Evolutionary conservation across 2,797 vertebrate genomes (phyloP).

Genomic region (Periparus ater): DNA sequence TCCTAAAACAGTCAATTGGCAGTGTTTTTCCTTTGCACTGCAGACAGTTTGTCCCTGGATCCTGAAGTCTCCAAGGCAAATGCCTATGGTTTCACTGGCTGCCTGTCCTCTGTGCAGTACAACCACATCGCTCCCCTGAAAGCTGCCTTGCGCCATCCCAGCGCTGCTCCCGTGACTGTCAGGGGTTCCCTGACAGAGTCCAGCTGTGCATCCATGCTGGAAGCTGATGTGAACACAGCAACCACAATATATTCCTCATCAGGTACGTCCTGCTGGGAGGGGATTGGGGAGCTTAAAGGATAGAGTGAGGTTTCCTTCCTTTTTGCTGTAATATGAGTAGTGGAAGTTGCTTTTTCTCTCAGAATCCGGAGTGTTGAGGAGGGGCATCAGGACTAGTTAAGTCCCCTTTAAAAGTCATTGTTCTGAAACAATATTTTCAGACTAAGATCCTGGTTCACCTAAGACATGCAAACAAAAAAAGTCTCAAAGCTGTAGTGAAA

Average conservation of each 20-base stretch:
- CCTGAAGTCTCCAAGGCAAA: constrained; percentile 85
- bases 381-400: background rate
- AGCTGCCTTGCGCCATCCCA: constrained; percentile 87
- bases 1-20: background rate
- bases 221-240: constrained; percentile 78
- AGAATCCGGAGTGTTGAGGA: background rate
- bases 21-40: background rate
- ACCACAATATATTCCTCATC: constrained; percentile 85
- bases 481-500: background rate
- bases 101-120: constrained; percentile 93
- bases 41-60: constrained; percentile 81
- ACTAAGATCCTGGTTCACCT: background rate
- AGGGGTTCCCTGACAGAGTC: constrained; percentile 85
- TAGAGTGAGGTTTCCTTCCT: background rate
- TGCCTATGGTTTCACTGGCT: constrained; percentile 88
- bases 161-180: constrained; percentile 82
- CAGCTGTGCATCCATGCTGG: constrained; percentile 78
- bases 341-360: background rate
- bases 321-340: background rate
- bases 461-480: background rate
- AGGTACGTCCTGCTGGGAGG: constrained; percentile 75
- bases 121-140: constrained; percentile 91
- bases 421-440: background rate
- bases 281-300: background rate
- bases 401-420: background rate